Base-by-base conservation (phyloP, 2,888 invertebrate genomes). In the Eristalis intricaria region DNA sequence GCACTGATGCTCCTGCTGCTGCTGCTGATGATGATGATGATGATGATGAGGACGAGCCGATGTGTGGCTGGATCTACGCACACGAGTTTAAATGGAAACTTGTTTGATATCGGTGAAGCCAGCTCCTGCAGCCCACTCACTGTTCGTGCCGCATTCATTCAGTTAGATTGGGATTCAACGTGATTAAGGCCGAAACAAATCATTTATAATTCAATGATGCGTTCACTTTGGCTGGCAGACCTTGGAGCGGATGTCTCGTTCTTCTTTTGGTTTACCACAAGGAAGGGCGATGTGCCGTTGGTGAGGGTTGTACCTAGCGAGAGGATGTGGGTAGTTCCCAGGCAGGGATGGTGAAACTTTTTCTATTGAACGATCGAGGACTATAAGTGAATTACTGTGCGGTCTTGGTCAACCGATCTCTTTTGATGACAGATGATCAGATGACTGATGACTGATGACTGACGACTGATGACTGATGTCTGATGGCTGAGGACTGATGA, bases 141-240 rank as follows among this genome's bases (percentile, higher is more conserved):
- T 2, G 8, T 38, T 13, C 38, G 0, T 32, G 32, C 32, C 32
- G 10, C 32, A 32, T 32, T 32, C 32, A 32, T 32, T 61, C n/a
- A 10, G 5, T 19, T 32, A 32, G 50, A 38, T 61, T 76, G 40
- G 29, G 13, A 29, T 11, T 11, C 60, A 19, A 43, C 68, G 60
- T 66, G 66, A 75, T 58, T 58, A 38, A 13, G 26, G 40, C n/a
- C 8, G 40, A 64, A 68, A 32, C 32, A 40, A 61, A 68, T 76
- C 68, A 76, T 68, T 61, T 61, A 61, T 68, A 68, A 76, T 68
- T 76, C 32, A 43, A 60, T 60, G 40, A 22, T 66, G 38, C 11
- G 29, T 15, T 22, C 11, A 7, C 22, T 22, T 29, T 19, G 60
- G 58, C 4, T 5, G 19, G 61, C 4, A 29, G 22, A n/a, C 13